Base-by-base conservation (phyloP, 2,888 invertebrate genomes). In the Dysmachus trigonus region DNA sequence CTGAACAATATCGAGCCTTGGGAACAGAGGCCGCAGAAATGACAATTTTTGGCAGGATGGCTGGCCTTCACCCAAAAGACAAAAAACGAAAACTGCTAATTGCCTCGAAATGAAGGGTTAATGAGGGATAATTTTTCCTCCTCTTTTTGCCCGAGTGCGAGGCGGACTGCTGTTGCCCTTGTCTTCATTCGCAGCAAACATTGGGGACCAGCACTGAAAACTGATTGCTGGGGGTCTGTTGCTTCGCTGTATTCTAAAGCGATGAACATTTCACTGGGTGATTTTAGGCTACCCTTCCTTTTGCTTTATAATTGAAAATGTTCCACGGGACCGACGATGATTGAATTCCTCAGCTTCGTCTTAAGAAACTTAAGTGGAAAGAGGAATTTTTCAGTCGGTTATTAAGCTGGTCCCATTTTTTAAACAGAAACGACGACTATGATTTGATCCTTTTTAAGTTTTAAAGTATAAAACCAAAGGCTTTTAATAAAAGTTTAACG, bases 61-160 rank as follows among this genome's bases (percentile, higher is more conserved):
- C 41, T 30, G 18, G 41, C 35, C 35, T 83, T 72, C 22, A 35
- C n/a, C 27, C 35, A 18, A 38, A 27, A 30, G 35, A 53, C 33
- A 83, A 83, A n/a, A 83, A 83, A 83, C 71, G 72, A 35, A 72
- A 83, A 72, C 72, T 83, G 83, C 71, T 83, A 83, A 83, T 83
- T 83, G 72, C 83, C 83, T n/a, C 41, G 27, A 72, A 83, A 83
- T 83, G 72, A 83, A 83, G 83, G 83, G 83, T 72, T 83, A 83
- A 83, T 83, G 83, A 83, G 41, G 83, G 83, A 83, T 83, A 83
- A 83, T 83, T 83, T 83, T 72, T 83, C 38, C 35, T 22, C 77
- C 22, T 77, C 22, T 41, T 77, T 77, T 38, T 35, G n/a, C n/a
- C 18, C 73, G 2, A 22, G 22, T 76, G 35, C 22, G 31, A 38